Base-by-base conservation (phyloP, 2,888 invertebrate genomes). In the Apoderus coryli region DNA sequence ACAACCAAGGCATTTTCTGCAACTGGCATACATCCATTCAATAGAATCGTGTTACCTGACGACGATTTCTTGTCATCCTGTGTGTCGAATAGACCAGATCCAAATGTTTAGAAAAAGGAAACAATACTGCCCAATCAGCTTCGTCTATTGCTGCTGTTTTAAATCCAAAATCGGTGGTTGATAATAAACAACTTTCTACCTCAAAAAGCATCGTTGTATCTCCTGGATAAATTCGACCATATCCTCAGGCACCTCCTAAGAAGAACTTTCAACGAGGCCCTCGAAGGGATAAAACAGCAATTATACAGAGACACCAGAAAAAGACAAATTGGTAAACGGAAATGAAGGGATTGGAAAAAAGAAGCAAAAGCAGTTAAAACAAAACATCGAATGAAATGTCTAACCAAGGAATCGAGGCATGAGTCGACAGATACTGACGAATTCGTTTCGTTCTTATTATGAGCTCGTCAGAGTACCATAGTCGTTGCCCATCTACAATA, bases 221-320 rank as follows among this genome's bases (percentile, higher is more conserved):
- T 33, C 33, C 33, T 3, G 31, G 33, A 31, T 16, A 25, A 12
- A 9, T 36, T 16, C 24, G 25, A 36, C 33, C 37, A 24, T 33
- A 32, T 16, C 29, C 35, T 10, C 31, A 27, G n/a, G 32, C 35
- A 3, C 9, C 16, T 10, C 27, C 28, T 25, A 28, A 23, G 11
- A 25, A n/a, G n/a, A n/a, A n/a, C n/a, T n/a, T n/a, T n/a, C n/a
- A n/a, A n/a, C n/a, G n/a, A n/a, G n/a, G n/a, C n/a, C n/a, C n/a
- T n/a, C n/a, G n/a, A n/a, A n/a, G n/a, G n/a, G n/a, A n/a, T n/a
- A n/a, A n/a, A n/a, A n/a, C n/a, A n/a, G n/a, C n/a, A 6, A 16
- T 32, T 7, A 30, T 32, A 13, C 32, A 29, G n/a, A n/a, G 19
- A 33, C 32, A 13, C 33, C 33, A 4, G 31, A 37, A 19, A n/a